Base-by-base conservation (phyloP, 2,888 invertebrate genomes). In the Leucoma salicis region DNA sequence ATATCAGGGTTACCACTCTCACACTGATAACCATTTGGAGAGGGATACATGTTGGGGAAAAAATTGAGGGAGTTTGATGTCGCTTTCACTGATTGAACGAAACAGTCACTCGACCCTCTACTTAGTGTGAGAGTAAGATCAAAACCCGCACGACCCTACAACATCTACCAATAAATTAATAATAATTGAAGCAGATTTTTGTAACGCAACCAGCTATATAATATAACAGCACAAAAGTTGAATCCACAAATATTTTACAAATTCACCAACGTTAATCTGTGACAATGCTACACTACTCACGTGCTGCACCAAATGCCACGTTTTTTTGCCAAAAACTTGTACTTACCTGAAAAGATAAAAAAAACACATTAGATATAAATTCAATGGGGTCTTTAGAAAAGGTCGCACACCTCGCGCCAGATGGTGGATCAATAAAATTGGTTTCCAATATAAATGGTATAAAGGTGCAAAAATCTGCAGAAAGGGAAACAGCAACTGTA, bases 381-480 rank as follows among this genome's bases (percentile, higher is more conserved):
- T 71, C 65, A 73, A 78, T 74, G 55, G 66, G 60, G 58, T 54
- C 69, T 69, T 62, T 71, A 74, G 67, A 69, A 78, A 78, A 80
- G 76, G 77, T 76, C 76, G 74, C 66, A 58, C 65, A 71, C 70
- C 71, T 68, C 63, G 60, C 65, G 70, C 64, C 81, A 80, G 78
- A 76, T 78, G 80, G 70, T 69, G 54, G 65, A 74, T 72, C 71
- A 73, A 76, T 77, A 67, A 76, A 74, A 70, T 73, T 67, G 69
- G 66, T 67, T 63, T 66, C 63, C 68, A 65, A 75, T 74, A 75
- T 66, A 66, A 57, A 59, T 48, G 44, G 43, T 42, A 57, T 73
- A 80, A 81, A 82, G 80, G 81, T 82, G 81, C 80, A 77, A 73
- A 61, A 72, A 70, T 72, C 66, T 59, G 67, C 66, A 63, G 74